Base-by-base conservation (phyloP, 2,797 vertebrate species). In the Cossypha dichroa region DNA sequence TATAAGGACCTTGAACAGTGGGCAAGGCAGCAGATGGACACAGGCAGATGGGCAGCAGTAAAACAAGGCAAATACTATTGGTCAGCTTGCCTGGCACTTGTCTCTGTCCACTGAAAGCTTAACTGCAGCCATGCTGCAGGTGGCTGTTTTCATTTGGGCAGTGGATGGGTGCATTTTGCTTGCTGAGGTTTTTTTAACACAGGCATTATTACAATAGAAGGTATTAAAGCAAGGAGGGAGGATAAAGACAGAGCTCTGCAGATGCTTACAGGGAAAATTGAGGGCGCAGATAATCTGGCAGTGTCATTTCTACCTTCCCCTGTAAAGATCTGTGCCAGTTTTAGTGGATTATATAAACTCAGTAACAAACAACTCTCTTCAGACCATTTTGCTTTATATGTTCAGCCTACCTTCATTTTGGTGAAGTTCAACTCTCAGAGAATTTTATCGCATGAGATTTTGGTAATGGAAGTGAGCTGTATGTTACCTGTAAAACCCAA, bases 1-100 rank as follows among this genome's bases (percentile, higher is more conserved):
- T 52, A 40, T 5, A 31, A 56, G 67, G 74, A 89, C 40, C 69
- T 73, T 31, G 76, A 88, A 56, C 66, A 72, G 40, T 9, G 77
- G 63, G 59, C 51, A 75, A 70, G 90, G 75, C 59, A 73, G 85
- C 90, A 97, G 85, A 94, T 91, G 94, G 95, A 28, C 62, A 40
- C 22, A n/a, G 81, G 68, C 90, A 96, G 90, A 97, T 96, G 86
- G 83, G 81, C 85, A 89, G 81, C 55, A 80, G n/a, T 18, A 12
- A 9, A 80, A 82, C 67, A 31, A 75, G 60, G 36, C 52, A 64
- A 60, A 80, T 21, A 3, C 43, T 29, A 8, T 21, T 0, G 2
- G 52, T 96, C 84, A 94, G 70, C 77, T 46, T 78, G 64, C 73
- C 45, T 60, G 38, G 62, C 76, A 75, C 64, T 83, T 45, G 26